phyloP scores from a whole-genome alignment of 1,140 invertebrate genomes.

The Stegodyphus mimosarum region DNA sequence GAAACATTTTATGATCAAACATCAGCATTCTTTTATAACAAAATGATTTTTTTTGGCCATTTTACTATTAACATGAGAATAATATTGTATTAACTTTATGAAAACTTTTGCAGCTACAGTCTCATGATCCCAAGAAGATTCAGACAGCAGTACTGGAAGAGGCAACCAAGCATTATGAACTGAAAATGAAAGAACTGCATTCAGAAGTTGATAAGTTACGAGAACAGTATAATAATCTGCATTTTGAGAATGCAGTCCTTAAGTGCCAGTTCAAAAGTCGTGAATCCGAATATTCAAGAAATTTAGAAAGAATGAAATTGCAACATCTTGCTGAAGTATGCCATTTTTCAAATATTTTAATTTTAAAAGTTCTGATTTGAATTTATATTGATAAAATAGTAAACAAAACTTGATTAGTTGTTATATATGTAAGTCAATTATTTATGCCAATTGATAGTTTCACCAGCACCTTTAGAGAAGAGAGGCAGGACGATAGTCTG shows the following conservation, averaged over 20 bases:
- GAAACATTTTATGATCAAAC: no score
- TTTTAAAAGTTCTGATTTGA: neutral
- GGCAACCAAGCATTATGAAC: conserved; percentile 48
- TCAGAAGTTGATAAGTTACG: conserved; percentile 16
- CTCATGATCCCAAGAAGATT: conserved; percentile 23
- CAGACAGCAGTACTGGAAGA: conserved; percentile 24
- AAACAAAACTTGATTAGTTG: no score
- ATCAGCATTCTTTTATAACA: no score
- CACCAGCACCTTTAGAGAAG: no score
- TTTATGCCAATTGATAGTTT: no score
- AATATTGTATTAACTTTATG: neutral
- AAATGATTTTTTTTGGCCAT: neutral
- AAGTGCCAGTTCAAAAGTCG: conserved; percentile 41
- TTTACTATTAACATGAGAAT: neutral
- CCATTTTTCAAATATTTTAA: neutral
- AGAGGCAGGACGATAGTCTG: no score
- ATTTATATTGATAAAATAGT: no score
- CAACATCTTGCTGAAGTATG: conserved; percentile 35
- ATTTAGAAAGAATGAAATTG: conserved; percentile 28
- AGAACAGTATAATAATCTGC: conserved; percentile 29
- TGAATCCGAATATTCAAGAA: conserved; percentile 35
- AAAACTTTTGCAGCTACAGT: conserved; percentile 14
- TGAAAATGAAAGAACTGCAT: conserved; percentile 44
- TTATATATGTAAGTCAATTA: no score
- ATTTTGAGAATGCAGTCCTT: conserved; percentile 46